Evolutionary conservation across 1,140 invertebrate genomes (phyloP).

Genomic region (Tetranychus urticae): DNA sequence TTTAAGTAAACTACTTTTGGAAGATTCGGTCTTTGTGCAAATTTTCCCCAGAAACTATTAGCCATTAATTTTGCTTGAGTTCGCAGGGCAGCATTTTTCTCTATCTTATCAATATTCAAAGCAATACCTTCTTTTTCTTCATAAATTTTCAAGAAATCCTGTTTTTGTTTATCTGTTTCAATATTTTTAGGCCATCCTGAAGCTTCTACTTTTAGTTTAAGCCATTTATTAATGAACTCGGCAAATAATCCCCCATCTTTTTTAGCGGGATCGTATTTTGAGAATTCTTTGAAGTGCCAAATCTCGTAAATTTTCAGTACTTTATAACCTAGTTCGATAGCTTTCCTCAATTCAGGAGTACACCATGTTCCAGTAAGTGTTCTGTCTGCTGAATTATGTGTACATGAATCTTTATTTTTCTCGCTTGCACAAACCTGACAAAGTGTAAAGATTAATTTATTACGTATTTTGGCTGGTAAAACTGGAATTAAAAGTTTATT

Average conservation of each 20-base stretch:
- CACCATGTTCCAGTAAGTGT: constrained; percentile 3
- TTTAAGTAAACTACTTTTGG: background rate
- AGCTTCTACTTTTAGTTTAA: background rate
- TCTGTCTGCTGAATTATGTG: constrained; percentile 3
- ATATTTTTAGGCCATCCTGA: background rate
- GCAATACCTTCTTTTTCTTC: constrained; percentile 11
- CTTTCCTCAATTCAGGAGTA: constrained; percentile 1
- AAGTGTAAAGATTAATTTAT: background rate
- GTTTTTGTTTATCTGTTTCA: background rate
- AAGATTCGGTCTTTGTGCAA: background rate
- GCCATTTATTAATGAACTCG: background rate
- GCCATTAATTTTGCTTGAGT: constrained; percentile 12
- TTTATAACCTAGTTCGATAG: constrained; percentile 3
- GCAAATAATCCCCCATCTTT: background rate
- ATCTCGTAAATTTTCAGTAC: constrained; percentile 1
- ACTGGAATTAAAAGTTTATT: background rate
- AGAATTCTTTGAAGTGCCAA: background rate
- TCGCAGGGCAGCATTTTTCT: constrained; percentile 11
- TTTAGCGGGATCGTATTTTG: background rate
- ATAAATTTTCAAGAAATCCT: constrained; percentile 11
- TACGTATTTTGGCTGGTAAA: background rate
- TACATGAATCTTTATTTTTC: background rate
- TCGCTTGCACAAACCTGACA: background rate
- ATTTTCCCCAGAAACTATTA: constrained; percentile 14
- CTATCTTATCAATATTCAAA: constrained; percentile 9